These are phyloP conservation scores for Cancer borealis DNA, from an alignment of 2,888 invertebrate species.

Conservation along the genomic window DNA sequence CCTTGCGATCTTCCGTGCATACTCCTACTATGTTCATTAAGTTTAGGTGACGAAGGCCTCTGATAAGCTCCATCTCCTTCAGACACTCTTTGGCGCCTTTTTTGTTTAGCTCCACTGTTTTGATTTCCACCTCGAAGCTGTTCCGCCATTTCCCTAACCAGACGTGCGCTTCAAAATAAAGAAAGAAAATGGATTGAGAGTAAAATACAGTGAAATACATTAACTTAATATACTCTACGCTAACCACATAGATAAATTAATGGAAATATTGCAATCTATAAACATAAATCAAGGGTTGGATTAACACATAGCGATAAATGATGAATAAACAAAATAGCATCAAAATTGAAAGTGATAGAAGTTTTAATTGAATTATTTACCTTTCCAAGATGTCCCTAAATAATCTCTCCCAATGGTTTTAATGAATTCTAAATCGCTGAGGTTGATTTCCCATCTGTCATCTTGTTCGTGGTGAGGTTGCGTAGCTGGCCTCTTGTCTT, in stretches of 20 bases:
- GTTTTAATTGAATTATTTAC: neutral
- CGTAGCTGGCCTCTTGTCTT: neutral
- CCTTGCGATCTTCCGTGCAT: neutral
- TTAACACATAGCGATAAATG: no score
- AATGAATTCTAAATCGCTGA: neutral
- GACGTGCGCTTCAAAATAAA: neutral
- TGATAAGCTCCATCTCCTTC: neutral
- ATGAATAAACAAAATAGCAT: neutral
- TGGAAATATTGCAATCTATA: no score
- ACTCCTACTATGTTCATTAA: neutral
- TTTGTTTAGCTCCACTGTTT: neutral
- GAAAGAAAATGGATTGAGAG: neutral
- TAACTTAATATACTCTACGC: neutral
- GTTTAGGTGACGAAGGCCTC: neutral
- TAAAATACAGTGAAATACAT: neutral
- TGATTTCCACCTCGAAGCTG: neutral
- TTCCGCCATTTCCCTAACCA: neutral
- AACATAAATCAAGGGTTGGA: no score
- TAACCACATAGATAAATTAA: no score
- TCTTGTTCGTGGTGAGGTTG: neutral
- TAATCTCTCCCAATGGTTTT: neutral
- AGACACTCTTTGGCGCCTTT: neutral
- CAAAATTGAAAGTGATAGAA: neutral
- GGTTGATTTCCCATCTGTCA: neutral
- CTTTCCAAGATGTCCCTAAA: neutral